A percentile compares a stretch with the other conserved stretches of the same genome.
phyloP scores from a whole-genome alignment of 2,888 invertebrate genomes.

The Leptopterna dolabrata region DNA sequence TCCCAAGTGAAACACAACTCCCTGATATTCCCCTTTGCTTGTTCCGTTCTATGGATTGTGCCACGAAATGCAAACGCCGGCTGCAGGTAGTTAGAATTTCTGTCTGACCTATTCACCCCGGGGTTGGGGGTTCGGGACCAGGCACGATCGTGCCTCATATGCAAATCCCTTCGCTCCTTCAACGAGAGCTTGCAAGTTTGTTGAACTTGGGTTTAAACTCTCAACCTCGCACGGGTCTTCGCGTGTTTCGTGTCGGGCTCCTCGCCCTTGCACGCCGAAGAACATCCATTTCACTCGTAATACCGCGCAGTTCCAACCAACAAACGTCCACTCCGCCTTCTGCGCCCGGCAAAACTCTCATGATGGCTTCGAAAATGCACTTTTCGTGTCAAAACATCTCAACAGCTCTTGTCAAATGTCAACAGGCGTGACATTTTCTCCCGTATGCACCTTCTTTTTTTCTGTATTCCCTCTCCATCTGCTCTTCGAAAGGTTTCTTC shows the following conservation, averaged over 20 bases:
- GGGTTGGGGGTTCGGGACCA: constrained; percentile 2
- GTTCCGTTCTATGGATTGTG: neutral
- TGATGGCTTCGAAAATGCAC: neutral
- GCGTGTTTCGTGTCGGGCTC: neutral
- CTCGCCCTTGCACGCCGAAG: neutral
- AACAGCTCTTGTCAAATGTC: too few relatives aligned
- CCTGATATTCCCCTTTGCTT: neutral
- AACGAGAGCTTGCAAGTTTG: constrained; percentile 11
- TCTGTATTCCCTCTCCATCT: too few relatives aligned
- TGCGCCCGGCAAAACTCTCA: neutral
- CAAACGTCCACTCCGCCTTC: neutral
- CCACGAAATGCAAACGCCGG: neutral
- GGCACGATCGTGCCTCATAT: constrained; percentile 11
- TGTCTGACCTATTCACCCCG: neutral
- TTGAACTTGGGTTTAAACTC: neutral
- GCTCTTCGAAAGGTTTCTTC: too few relatives aligned
- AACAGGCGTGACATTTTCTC: too few relatives aligned
- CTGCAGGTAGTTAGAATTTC: neutral
- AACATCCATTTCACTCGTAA: constrained; percentile 7
- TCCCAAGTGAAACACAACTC: too few relatives aligned
- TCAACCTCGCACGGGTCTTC: constrained; percentile 7
- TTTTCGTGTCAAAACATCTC: neutral
- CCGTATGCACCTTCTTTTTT: too few relatives aligned
- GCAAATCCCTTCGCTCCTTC: constrained; percentile 4
- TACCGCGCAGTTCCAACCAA: neutral